These are phyloP conservation scores for Scolopax rusticola DNA, from an alignment of 2,797 vertebrate genomes.

Conservation along the genomic window DNA sequence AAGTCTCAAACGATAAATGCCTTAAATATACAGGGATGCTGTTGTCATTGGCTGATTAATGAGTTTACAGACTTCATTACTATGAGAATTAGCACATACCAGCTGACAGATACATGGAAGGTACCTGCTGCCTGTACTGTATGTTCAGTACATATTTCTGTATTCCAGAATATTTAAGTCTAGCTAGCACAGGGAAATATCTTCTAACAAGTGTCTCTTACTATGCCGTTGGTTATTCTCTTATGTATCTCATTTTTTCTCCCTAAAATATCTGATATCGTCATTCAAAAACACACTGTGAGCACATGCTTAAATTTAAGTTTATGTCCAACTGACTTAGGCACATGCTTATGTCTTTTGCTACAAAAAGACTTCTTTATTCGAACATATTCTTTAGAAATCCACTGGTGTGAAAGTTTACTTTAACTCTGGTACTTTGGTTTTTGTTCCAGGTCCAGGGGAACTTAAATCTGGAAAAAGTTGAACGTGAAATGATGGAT, in stretches of 20 bases:
- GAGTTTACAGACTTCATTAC: background rate
- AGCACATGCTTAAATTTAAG: background rate
- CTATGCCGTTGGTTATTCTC: conserved; percentile 20
- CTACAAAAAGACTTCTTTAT: background rate
- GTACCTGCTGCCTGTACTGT: background rate
- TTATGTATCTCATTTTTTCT: background rate
- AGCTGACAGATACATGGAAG: background rate
- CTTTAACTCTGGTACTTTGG: conserved; percentile 12
- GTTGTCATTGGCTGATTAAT: background rate
- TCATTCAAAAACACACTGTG: background rate
- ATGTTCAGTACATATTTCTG: background rate
- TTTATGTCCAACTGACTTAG: background rate
- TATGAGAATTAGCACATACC: background rate
- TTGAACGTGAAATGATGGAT: conserved; percentile 86
- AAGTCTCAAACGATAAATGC: background rate
- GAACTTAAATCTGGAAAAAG: conserved; percentile 80
- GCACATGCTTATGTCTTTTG: background rate
- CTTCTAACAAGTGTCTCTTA: conserved; percentile 3
- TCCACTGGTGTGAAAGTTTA: background rate
- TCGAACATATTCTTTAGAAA: background rate
- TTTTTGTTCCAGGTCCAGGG: conserved; percentile 77
- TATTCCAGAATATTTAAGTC: background rate
- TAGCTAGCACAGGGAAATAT: background rate
- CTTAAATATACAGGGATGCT: background rate
- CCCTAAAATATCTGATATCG: background rate